Conservation (phyloP, 2,797 vertebrate species). For the Enteromius trimaculatus region DNA sequence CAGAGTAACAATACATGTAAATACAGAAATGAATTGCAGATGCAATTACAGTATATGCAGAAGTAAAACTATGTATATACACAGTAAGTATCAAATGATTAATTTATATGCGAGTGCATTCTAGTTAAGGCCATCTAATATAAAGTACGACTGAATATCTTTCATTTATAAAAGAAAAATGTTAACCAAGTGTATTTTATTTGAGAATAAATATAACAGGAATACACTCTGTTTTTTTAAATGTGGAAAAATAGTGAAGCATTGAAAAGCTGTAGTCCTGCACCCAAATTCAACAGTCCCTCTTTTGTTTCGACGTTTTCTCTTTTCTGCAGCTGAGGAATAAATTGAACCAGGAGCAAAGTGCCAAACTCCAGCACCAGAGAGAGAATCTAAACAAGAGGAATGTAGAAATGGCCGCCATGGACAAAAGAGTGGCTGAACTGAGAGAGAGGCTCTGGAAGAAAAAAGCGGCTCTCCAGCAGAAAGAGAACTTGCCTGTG, state of each 20-base stretch:
- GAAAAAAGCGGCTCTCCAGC: constrained; percentile 93
- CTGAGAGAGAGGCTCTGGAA: constrained; percentile 91
- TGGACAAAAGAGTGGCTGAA: constrained; percentile 92
- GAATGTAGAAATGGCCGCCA: constrained; percentile 87
- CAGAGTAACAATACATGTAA: not conserved
- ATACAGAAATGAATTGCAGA: not conserved
- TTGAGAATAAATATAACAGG: not conserved
- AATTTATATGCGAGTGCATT: not conserved
- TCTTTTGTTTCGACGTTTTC: constrained; percentile 7
- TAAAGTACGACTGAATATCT: not conserved
- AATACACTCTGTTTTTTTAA: not conserved
- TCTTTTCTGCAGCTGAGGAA: constrained; percentile 83
- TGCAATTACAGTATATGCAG: not conserved
- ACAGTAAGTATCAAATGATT: not conserved
- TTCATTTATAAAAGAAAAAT: not conserved
- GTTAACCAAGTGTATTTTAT: not conserved
- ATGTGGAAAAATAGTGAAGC: not conserved
- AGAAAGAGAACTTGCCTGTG: constrained; percentile 90
- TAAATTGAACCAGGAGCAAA: constrained; percentile 94
- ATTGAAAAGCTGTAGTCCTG: not conserved
- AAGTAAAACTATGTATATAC: not conserved
- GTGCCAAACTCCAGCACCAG: constrained; percentile 89
- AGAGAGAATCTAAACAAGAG: constrained; percentile 89
- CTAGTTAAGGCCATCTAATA: no score
- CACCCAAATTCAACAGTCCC: constrained; percentile 2